Evolutionary conservation across 1,140 invertebrate genomes (phyloP), one percentile per base, ranked within the genome.

Genomic region (Leptopilina clavipes): DNA sequence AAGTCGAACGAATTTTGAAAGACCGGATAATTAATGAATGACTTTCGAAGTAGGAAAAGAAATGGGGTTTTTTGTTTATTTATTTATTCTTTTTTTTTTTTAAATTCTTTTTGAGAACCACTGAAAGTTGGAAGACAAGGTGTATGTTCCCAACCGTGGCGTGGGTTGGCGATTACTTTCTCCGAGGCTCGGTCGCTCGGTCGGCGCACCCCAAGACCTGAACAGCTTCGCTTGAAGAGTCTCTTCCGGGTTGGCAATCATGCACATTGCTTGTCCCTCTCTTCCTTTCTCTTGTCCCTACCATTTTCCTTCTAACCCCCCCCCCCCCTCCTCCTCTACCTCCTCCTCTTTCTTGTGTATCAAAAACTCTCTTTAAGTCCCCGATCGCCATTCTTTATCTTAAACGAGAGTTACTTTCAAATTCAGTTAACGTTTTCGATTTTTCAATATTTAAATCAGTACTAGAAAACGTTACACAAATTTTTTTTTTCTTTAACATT

Each of bases 121-220:
- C 59, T 65, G 59, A 65, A 31, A 56, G 43, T 43, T 78, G 76
- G 82, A 79, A 82, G 80, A 82, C 77, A 76, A 80, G 78, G 75
- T 81, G 76, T 83, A 81, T 76, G 79, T 85, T 83, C 80, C 79
- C 78, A 84, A 85, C 80, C 81, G 75, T 82, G 80, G 84, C 85
- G 83, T 86, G 83, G 84, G 83, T 81, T 78, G 82, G 82, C 81
- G 84, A 86, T 86, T 86, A 86, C 84, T 86, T 86, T 86, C 84
- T 86, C 84, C 84, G 79, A 81, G 82, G 76, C 78, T 77, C 72
- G 80, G 78, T 78, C 78, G 77, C 81, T 78, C 81, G 83, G 82
- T 84, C 82, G 82, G 85, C 83, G 82, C 83, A 82, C 81, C 82
- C 65, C 80, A 76, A 76, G 79, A 82, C 79, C 82, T 76, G 73